Evolutionary conservation across 1,140 invertebrate genomes (phyloP).

Genomic region (Neodiprion virginianus): DNA sequence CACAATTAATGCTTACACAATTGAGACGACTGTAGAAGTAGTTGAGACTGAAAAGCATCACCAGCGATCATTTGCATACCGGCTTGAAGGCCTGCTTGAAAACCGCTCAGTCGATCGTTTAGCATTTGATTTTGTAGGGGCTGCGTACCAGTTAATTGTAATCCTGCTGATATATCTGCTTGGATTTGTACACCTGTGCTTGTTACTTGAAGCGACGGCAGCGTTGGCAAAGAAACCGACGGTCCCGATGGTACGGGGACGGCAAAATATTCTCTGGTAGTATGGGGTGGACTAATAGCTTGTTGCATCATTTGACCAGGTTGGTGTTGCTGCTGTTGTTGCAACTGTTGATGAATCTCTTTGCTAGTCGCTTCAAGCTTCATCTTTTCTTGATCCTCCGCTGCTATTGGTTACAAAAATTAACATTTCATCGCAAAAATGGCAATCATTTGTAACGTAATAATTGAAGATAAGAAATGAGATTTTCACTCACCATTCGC

Average conservation of each 20-base stretch:
- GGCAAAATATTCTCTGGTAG: conserved; percentile 61
- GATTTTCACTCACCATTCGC: conserved; percentile 54
- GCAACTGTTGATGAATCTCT: conserved; percentile 40
- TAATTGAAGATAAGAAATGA: not conserved
- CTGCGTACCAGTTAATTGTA: conserved; percentile 46
- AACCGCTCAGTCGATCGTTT: conserved; percentile 30
- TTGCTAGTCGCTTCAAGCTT: conserved; percentile 51
- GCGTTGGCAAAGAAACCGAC: conserved; percentile 48
- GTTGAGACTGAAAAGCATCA: conserved; percentile 44
- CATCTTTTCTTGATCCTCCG: conserved; percentile 54
- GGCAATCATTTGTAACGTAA: conserved; percentile 28
- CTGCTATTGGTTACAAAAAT: conserved; percentile 29
- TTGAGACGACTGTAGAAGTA: conserved; percentile 51
- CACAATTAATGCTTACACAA: conserved; percentile 43
- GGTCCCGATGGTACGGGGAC: conserved; percentile 56
- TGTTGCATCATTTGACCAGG: conserved; percentile 36
- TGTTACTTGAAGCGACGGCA: conserved; percentile 48
- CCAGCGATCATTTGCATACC: conserved; percentile 43
- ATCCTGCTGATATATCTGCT: conserved; percentile 43
- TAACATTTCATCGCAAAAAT: conserved; percentile 11
- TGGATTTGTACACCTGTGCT: conserved; percentile 51
- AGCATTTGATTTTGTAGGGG: conserved; percentile 41
- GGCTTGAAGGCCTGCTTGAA: conserved; percentile 58
- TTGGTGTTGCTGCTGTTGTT: conserved; percentile 36
- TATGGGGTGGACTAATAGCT: conserved; percentile 35